Evolutionary conservation across 2,113 vertebrate species (phyloP), one percentile per base, ranked within the genome.

Genomic region (Rhodinocichla rosea): DNA sequence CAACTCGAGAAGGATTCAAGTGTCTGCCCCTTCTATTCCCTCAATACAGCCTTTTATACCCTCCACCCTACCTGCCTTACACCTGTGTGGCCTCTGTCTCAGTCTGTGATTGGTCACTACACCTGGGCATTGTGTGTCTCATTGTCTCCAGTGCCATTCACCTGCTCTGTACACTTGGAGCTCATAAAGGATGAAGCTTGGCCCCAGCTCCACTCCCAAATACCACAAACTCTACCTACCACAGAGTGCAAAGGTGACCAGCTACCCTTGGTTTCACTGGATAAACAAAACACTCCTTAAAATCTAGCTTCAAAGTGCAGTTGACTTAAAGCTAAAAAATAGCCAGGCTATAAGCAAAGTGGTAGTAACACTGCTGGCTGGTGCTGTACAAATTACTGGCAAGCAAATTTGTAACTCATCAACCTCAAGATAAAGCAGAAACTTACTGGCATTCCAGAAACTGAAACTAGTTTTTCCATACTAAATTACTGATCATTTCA

Each of bases 331-430:
- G 33, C n/a, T 42, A 14, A 84, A 83, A 78, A 80, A 35, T 27
- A 76, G 40, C 42, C 42, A 42, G 7, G 13, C 21, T 5, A 30
- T 32, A 82, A 62, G 0, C 6, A 42, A 83, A 84, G 32, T 10
- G 49, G 21, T 21, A 53, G 32, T 6, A 11, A 18, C 39, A 15
- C 7, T 70, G 44, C 24, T 81, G 21, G 13, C 32, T 53, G 50
- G n/a, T 42, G 11, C 20, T 0, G 0, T 28, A 60, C 0, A 1
- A 39, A 60, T 60, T 11, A 8, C 9, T 32, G n/a, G 13, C 42
- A 30, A 33, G 23, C 2, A 2, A 8, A 33, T 32, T 11, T 6
- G 0, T 13, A 45, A 35, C 17, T 42, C 9, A 18, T 15, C 22
- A 37, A 47, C 13, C 28, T 64, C 53, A 68, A 78, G 40, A n/a